Percentiles rank a stretch among this genome's conserved stretches.
These are phyloP conservation scores for Hyles vespertilio DNA, from an alignment of 1,140 invertebrate genomes.

Conservation along the genomic window DNA sequence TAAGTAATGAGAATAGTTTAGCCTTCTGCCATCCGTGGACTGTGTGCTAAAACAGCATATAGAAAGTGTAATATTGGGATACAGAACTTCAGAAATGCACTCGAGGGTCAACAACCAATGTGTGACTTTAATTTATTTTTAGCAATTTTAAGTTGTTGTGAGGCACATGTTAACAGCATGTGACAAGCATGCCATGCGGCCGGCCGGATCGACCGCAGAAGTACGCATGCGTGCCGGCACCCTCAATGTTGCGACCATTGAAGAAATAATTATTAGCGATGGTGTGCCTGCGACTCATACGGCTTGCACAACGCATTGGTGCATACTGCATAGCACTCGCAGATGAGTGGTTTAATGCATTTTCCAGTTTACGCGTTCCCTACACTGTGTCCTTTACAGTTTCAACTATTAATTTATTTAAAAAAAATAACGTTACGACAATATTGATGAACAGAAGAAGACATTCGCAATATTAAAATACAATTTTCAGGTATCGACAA, in stretches of 20 bases:
- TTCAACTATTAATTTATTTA: not conserved
- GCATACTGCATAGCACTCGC: conserved; percentile 12
- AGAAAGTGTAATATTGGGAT: too few species aligned
- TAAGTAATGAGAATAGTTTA: conserved; percentile 20
- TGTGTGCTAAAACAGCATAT: too few species aligned
- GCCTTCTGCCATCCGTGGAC: too few species aligned
- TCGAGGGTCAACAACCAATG: too few species aligned
- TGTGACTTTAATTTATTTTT: too few species aligned
- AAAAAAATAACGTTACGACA: too few species aligned
- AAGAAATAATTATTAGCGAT: not conserved
- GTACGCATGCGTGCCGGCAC: conserved; percentile 49
- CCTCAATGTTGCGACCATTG: conserved; percentile 21
- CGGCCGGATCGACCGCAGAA: conserved; percentile 45
- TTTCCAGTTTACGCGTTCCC: too few species aligned
- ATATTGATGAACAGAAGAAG: not conserved
- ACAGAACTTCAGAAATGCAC: too few species aligned
- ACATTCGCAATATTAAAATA: not conserved
- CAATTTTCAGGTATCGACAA: conserved; percentile 4
- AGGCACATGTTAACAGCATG: conserved; percentile 58
- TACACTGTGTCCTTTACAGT: not conserved
- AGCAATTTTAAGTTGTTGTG: too few species aligned
- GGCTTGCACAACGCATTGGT: conserved; percentile 33
- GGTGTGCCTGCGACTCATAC: not conserved
- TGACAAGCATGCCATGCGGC: conserved; percentile 26
- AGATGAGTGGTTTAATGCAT: too few species aligned